A percentile compares a stretch with the other conserved stretches of the same genome.
phyloP scores from a whole-genome alignment of 2,113 vertebrate species.

The Leuciscus idus region DNA sequence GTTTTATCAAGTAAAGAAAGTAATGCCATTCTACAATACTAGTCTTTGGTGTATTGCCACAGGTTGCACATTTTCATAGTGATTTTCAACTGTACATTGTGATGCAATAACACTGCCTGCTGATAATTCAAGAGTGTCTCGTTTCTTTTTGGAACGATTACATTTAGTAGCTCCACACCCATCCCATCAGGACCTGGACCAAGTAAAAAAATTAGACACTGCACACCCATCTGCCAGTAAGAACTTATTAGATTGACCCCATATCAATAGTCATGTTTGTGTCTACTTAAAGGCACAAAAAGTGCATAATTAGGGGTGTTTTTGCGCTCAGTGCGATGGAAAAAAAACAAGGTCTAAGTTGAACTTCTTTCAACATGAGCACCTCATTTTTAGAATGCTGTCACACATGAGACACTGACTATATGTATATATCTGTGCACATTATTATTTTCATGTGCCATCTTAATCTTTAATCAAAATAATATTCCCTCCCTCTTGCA shows the following conservation, averaged over 20 bases:
- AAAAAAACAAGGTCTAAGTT: too few relatives aligned
- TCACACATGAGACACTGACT: too few relatives aligned
- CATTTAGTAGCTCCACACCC: neutral
- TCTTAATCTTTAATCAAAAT: too few relatives aligned
- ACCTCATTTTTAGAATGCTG: too few relatives aligned
- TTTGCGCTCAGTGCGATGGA: neutral
- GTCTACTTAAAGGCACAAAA: neutral
- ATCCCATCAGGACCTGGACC: neutral
- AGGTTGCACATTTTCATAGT: slow-evolving; percentile 16
- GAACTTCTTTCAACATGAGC: too few relatives aligned
- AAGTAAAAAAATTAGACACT: neutral
- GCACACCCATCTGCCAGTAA: neutral
- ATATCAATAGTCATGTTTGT: neutral
- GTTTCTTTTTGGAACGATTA: neutral
- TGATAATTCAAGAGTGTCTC: neutral
- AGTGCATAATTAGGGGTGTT: neutral
- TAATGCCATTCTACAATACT: slow-evolving; percentile 32
- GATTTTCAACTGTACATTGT: neutral
- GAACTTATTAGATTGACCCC: neutral
- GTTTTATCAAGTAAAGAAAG: slow-evolving; percentile 54
- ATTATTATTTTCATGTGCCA: too few relatives aligned
- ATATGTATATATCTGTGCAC: too few relatives aligned
- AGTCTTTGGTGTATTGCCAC: slow-evolving; percentile 19
- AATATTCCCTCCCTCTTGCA: too few relatives aligned
- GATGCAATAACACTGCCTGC: slow-evolving; percentile 30